Conservation (phyloP, 1,140 invertebrate species). For the Apis cerana region DNA sequence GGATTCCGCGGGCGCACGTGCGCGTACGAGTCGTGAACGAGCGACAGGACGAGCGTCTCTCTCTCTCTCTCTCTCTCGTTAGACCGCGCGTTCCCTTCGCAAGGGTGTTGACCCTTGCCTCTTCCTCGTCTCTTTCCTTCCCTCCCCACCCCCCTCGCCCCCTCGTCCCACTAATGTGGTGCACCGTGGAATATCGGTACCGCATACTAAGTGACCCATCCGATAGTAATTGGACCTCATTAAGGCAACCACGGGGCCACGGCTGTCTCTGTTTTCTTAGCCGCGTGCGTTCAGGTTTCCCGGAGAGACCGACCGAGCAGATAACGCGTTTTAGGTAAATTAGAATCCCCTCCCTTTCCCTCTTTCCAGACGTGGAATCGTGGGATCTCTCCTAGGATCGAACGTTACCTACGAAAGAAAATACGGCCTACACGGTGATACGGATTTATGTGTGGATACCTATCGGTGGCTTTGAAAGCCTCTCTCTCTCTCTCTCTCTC, state of each 20-base stretch:
- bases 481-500: background rate
- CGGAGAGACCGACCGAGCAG: slow-evolving; percentile 46
- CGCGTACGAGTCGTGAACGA: slow-evolving; percentile 26
- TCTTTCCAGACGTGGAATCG: background rate
- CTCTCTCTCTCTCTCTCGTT: slow-evolving; percentile 53
- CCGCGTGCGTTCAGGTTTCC: slow-evolving; percentile 43
- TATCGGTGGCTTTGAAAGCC: slow-evolving; percentile 28
- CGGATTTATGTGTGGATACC: slow-evolving; percentile 43
- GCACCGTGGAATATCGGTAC: slow-evolving; percentile 70
- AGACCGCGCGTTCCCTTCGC: slow-evolving; percentile 31
- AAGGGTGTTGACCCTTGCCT: slow-evolving; percentile 72
- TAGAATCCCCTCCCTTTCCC: slow-evolving; percentile 36
- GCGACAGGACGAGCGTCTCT: slow-evolving; percentile 19
- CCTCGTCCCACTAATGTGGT: slow-evolving; percentile 64
- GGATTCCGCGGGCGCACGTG: slow-evolving; percentile 56
- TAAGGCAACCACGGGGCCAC: slow-evolving; percentile 70
- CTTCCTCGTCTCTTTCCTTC: slow-evolving; percentile 41
- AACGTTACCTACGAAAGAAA: slow-evolving; percentile 1
- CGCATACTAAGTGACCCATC: slow-evolving; percentile 72
- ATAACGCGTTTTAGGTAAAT: slow-evolving; percentile 71
- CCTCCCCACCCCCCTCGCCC: background rate
- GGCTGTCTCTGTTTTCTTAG: slow-evolving; percentile 52
- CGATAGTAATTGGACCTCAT: slow-evolving; percentile 76
- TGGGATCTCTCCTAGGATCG: slow-evolving; percentile 36
- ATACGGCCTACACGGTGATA: slow-evolving; percentile 20